Base-by-base conservation (phyloP, 2,113 vertebrate genomes). In the Dipodomys spectabilis region DNA sequence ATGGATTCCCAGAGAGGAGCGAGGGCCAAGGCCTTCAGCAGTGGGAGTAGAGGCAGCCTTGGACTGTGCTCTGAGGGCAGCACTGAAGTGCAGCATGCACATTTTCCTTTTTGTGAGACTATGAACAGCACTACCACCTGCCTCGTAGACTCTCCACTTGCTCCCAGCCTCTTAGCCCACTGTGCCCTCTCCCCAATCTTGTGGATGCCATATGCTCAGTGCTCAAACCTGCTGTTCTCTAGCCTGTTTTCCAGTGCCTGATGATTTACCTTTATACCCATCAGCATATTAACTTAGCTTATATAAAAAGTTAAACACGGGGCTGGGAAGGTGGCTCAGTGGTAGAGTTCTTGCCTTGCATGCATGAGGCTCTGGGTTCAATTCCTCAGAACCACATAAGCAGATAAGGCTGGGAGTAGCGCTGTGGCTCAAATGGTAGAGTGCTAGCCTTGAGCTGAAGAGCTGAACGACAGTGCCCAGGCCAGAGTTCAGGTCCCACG, bases 281-380 rank as follows among this genome's bases (percentile, higher is more conserved):
- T 25, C 79, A 15, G 27, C 44, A 89, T 91, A 88, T 45, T 67
- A 69, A 95, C 77, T 82, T 86, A 84, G 86, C 75, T 75, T 74
- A 88, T 82, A 88, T 74, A 73, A 12, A 27, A 83, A 30, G 19
- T 75, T 67, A 68, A 53, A 2, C n/a, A 30, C 11, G 39, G 39
- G 39, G 39, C 39, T 39, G 5, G 39, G 39, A 39, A 39, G 39
- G 39, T 39, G 39, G 39, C 39, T 39, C 39, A 39, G 39, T 39
- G 39, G 39, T 39, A 39, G 39, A 39, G 39, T 39, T 5, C 39
- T 39, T 39, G 39, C 39, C 39, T 39, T 39, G 39, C 39, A 39
- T 39, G 39, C 39, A 39, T 39, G 39, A 39, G 39, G 39, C 39
- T 39, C 39, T 39, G 39, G 39, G 5, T 39, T 39, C 5, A 5